phyloP scores from a whole-genome alignment of 1,140 invertebrate genomes.

The Tetragonula clypearis region DNA sequence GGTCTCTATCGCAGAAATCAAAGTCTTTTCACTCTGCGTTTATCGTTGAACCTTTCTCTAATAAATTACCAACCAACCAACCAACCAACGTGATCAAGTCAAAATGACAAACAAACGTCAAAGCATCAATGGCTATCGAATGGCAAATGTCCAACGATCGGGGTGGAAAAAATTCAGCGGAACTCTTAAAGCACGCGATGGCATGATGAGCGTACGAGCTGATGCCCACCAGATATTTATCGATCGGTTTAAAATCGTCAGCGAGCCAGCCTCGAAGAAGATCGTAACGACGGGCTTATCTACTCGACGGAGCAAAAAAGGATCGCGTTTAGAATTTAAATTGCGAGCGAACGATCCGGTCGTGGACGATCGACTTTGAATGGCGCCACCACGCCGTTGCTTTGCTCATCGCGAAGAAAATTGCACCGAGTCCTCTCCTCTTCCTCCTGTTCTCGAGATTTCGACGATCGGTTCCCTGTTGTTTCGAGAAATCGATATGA shows the following conservation, averaged over 20 bases:
- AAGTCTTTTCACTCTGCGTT: background rate
- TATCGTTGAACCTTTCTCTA: background rate
- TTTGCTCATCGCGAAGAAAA: slow-evolving; percentile 1
- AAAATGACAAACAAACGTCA: background rate
- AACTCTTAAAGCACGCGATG: background rate
- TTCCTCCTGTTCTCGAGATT: background rate
- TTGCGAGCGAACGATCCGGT: slow-evolving; percentile 13
- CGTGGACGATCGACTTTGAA: background rate
- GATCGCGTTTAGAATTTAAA: slow-evolving; percentile 31
- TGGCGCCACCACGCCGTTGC: slow-evolving; percentile 27
- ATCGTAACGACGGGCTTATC: slow-evolving; percentile 18
- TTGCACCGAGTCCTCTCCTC: background rate
- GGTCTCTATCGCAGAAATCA: background rate
- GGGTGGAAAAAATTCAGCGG: background rate
- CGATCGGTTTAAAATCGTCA: background rate
- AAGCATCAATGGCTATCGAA: background rate
- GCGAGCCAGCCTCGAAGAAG: background rate
- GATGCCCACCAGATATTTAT: background rate
- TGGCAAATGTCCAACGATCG: background rate
- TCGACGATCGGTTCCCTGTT: slow-evolving; percentile 3
- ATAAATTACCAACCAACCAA: background rate
- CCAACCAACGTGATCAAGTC: background rate
- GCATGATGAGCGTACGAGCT: background rate
- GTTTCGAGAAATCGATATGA: slow-evolving; percentile 41
- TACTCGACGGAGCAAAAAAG: background rate